Conservation (phyloP, 2,113 vertebrate genomes). For the Eubucco bourcierii region DNA sequence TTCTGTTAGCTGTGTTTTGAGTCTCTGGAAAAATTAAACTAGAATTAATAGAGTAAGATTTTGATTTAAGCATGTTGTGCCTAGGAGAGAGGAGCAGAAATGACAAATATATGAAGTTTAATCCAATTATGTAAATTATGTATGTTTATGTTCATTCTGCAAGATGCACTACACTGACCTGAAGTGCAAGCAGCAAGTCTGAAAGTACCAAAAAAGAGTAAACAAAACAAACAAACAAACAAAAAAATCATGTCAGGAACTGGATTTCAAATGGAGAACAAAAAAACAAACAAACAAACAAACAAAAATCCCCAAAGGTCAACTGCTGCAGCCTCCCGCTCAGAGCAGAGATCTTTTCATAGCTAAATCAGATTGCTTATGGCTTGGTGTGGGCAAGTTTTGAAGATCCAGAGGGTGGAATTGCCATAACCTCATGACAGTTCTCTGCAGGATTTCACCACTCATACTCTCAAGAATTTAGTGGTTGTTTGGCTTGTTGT, state of each 20-base stretch:
- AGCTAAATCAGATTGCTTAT: background rate
- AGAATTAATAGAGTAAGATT: background rate
- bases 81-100: background rate
- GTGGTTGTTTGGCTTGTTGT: background rate
- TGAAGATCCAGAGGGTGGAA: background rate
- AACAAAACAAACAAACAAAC: too few species aligned
- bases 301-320: background rate
- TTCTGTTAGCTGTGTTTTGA: too few species aligned
- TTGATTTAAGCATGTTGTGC: background rate
- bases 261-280: background rate
- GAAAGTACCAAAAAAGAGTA: too few species aligned
- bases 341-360: background rate
- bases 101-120: background rate
- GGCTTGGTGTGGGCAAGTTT: background rate
- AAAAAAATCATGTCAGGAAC: background rate
- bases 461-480: background rate
- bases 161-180: background rate
- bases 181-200: background rate
- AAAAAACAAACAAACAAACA: background rate
- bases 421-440: background rate
- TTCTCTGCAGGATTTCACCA: background rate
- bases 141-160: background rate
- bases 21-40: too few species aligned
- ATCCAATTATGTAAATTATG: background rate
- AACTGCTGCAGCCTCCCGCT: background rate